Evolutionary conservation across 1,140 invertebrate species (phyloP).

Genomic region (Himalopsyche phryganea): DNA sequence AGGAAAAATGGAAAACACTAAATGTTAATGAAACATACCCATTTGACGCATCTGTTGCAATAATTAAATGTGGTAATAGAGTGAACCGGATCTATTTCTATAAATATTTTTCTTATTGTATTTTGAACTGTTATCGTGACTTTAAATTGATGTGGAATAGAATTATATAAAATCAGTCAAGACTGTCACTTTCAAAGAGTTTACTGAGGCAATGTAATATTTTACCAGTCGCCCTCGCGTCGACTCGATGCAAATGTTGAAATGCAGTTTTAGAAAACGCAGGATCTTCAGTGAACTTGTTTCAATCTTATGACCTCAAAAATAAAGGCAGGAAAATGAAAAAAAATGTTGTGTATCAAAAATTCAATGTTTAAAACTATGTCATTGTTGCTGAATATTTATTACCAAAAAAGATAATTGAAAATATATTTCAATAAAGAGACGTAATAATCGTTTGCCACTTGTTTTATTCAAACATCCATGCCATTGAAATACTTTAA

Average conservation of each 20-base stretch:
- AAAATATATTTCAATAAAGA: conserved; percentile 27
- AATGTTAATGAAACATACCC: conserved; percentile 2
- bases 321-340: not conserved
- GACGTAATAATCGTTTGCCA: conserved; percentile 18
- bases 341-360: conserved; percentile 15
- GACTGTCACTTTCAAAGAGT: not conserved
- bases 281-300: conserved; percentile 5
- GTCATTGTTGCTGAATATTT: conserved; percentile 30
- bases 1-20: conserved; percentile 1
- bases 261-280: conserved; percentile 2
- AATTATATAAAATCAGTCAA: too few species aligned
- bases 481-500: too few species aligned
- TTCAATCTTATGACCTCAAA: conserved; percentile 20
- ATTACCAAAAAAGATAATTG: conserved; percentile 26
- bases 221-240: not conserved
- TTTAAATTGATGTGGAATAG: not conserved
- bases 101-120: conserved; percentile 20
- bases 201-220: not conserved
- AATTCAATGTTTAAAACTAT: conserved; percentile 20
- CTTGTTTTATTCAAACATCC: too few species aligned
- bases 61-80: conserved; percentile 1
- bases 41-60: not conserved
- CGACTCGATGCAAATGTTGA: conserved; percentile 2
- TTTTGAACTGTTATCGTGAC: conserved; percentile 7
- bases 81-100: conserved; percentile 7